Base-by-base conservation (phyloP, 2,113 vertebrate species). In the Neogale vison region DNA sequence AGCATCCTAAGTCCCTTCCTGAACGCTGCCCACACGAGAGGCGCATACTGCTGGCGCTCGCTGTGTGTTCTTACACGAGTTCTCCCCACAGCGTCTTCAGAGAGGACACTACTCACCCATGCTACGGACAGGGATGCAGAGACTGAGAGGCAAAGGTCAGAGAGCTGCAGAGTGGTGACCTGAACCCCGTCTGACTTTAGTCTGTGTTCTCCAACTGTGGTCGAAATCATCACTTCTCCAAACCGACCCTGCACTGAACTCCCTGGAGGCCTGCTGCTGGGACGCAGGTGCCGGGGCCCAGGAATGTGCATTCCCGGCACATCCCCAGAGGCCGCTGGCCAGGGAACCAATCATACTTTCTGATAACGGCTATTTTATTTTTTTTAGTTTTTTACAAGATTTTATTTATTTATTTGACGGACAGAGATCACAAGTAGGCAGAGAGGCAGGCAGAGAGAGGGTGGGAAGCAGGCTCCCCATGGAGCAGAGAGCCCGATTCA, bases 61-160 rank as follows among this genome's bases (percentile, higher is more conserved):
- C 69, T 3, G 0, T 6, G 31, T 21, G 0, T n/a, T 71, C 92
- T 55, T 7, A 90, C 4, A 12, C 13, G 0, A 17, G 21, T 13
- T 85, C 17, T 82, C 29, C 76, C 34, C 6, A 36, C 1, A 63
- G 61, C 31, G 21, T 79, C 71, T 61, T 42, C 29, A 77, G 11
- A 57, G 4, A 87, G 88, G 18, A 13, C 4, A 21, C 13, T 26
- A 42, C 20, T 42, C n/a, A 69, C 5, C 57, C 94, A 52, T 26
- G 42, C 71, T 15, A 55, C 20, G 59, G 80, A 76, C 0, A 4
- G 76, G 52, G 36, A 93, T 0, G 9, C 36, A 17, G 71, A 87
- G 39, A 84, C n/a, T 20, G 13, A 86, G 42, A 55, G 65, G 42
- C 7, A 14, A 55, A 45, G 15, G 34, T 20, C 15, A 29, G 26